Conservation (phyloP, 1,140 invertebrate genomes). For the Danaus melanippus region DNA sequence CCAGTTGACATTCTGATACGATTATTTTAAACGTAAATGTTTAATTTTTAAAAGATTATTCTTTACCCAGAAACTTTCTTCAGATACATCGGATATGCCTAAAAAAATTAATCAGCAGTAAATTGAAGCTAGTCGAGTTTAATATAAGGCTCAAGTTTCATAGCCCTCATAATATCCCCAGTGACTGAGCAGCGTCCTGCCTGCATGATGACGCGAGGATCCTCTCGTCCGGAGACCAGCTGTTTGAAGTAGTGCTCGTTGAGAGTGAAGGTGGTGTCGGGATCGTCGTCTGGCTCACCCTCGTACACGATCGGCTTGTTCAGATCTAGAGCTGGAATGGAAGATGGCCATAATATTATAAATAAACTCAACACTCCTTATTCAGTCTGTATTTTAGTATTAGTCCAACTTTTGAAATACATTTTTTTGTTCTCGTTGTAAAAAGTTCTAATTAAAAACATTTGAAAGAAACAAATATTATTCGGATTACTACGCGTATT, state of each 20-base stretch:
- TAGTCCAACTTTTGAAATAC: too few relatives aligned
- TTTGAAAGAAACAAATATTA: too few relatives aligned
- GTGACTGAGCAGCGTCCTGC: slow-evolving; percentile 66
- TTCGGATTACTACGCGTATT: too few relatives aligned
- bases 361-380: too few relatives aligned
- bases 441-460: too few relatives aligned
- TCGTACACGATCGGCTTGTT: slow-evolving; percentile 61
- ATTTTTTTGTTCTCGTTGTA: too few relatives aligned
- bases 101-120: not conserved
- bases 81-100: too few relatives aligned
- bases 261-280: slow-evolving; percentile 64
- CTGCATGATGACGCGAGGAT: slow-evolving; percentile 56
- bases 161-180: slow-evolving; percentile 67
- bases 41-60: too few relatives aligned
- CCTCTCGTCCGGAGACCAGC: slow-evolving; percentile 53
- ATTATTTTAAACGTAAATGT: too few relatives aligned
- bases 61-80: too few relatives aligned
- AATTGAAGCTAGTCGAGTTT: slow-evolving; percentile 41
- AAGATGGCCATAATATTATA: not conserved
- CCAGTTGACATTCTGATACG: too few relatives aligned
- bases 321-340: slow-evolving; percentile 59
- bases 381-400: too few relatives aligned
- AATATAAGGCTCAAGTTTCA: slow-evolving; percentile 70
- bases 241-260: slow-evolving; percentile 61
- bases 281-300: slow-evolving; percentile 60